Conservation (phyloP, 2,888 invertebrate species). For the Epinotia brunnichana region DNA sequence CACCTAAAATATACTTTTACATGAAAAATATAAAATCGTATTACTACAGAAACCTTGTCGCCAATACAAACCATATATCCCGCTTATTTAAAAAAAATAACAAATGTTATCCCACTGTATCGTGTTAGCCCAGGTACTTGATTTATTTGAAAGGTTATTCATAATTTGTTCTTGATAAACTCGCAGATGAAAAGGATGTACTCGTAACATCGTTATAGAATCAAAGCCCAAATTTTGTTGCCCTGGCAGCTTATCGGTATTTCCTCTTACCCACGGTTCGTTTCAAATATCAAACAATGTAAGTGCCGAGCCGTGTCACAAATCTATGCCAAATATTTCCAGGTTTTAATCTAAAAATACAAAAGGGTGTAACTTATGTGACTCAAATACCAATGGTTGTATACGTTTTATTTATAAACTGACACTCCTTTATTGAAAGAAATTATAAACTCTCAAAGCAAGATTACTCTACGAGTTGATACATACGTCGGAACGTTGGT, state of each 20-base stretch:
- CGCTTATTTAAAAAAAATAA: too few species aligned
- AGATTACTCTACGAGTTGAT: slow-evolving; percentile 7
- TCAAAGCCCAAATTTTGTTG: slow-evolving; percentile 21
- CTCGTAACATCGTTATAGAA: slow-evolving; percentile 20
- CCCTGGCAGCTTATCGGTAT: slow-evolving; percentile 23
- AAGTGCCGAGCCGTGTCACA: slow-evolving; percentile 28
- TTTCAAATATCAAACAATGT: slow-evolving; percentile 33
- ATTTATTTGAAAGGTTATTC: background rate
- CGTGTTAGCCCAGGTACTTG: too few species aligned
- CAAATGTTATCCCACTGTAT: too few species aligned
- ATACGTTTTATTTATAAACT: background rate
- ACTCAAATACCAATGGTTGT: background rate
- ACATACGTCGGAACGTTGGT: background rate
- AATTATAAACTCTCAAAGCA: slow-evolving; percentile 3
- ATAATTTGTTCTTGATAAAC: background rate
- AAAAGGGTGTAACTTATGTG: background rate
- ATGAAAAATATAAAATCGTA: too few species aligned
- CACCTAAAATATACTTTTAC: too few species aligned
- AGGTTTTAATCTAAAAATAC: background rate
- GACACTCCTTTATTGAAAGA: background rate
- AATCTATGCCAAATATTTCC: slow-evolving; percentile 7
- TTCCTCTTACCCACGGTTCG: slow-evolving; percentile 20
- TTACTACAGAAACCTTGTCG: too few species aligned
- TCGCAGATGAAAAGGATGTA: background rate
- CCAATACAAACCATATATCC: too few species aligned